phyloP scores from a whole-genome alignment of 53 echinoderm and acorn worm species.

The Echinarachnius parma region DNA sequence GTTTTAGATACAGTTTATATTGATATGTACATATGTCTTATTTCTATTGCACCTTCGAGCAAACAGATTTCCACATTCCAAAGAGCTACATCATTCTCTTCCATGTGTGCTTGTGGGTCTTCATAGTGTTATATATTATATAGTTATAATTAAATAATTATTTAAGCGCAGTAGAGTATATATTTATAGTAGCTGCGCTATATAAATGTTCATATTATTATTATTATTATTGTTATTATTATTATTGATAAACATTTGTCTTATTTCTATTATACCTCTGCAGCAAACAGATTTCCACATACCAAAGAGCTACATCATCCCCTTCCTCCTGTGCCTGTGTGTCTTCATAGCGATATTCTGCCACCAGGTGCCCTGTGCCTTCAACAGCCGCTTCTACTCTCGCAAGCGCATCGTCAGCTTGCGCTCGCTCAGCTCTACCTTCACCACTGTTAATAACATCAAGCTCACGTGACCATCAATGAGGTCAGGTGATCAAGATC shows the following conservation, averaged over 20 bases:
- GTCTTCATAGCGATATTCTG: conserved; percentile 68
- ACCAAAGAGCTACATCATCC: conserved; percentile 71
- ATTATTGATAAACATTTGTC: too few species aligned
- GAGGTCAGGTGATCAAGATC: too few species aligned
- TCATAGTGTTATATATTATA: conserved; percentile 64
- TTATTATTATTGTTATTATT: too few species aligned
- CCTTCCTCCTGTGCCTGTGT: conserved; percentile 60
- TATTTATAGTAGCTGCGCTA: too few species aligned
- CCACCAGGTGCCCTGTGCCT: conserved; percentile 70
- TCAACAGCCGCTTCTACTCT: conserved; percentile 63
- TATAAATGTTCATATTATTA: too few species aligned
- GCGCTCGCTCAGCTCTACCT: conserved; percentile 93
- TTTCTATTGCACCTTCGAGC: too few species aligned
- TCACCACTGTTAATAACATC: conserved; percentile 81
- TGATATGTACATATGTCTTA: too few species aligned
- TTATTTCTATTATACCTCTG: background rate
- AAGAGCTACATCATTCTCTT: conserved; percentile 69
- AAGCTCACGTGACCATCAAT: conserved; percentile 95
- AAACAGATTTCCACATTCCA: conserved; percentile 69
- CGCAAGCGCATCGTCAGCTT: conserved; percentile 89
- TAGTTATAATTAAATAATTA: too few species aligned
- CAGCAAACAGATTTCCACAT: conserved; percentile 79
- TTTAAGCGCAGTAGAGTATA: too few species aligned
- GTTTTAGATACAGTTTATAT: too few species aligned
- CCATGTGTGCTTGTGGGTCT: conserved; percentile 59